A percentile compares a stretch with the other conserved stretches of the same genome.
Evolutionary conservation across 2,888 invertebrate genomes (phyloP).

Genomic region (Apamea epomidion): DNA sequence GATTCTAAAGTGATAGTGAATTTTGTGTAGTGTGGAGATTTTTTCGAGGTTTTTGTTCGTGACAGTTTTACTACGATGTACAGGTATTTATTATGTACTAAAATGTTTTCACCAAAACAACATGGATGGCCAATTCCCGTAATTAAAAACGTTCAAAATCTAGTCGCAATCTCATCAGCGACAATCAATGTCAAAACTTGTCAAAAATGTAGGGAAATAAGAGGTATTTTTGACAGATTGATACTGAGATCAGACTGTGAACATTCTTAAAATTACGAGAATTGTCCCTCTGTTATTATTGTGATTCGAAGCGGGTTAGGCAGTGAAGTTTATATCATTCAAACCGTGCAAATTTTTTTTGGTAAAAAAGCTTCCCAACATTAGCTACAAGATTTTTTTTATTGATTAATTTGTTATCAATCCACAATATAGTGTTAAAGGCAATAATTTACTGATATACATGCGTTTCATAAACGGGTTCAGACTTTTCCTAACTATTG

Average conservation of each 20-base stretch:
- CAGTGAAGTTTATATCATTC: neutral
- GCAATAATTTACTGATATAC: neutral
- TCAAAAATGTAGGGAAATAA: neutral
- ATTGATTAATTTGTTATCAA: neutral
- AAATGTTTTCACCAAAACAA: neutral
- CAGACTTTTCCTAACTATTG: neutral
- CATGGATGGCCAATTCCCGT: neutral
- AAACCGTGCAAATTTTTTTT: neutral
- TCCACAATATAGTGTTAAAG: neutral
- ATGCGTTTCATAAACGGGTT: neutral
- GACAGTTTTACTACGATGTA: conserved; percentile 18
- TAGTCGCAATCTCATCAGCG: neutral
- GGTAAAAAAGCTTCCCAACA: neutral
- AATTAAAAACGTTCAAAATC: neutral
- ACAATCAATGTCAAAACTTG: no score
- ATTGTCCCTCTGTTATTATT: neutral
- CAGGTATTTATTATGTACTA: conserved; percentile 45
- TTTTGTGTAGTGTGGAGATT: conserved; percentile 32
- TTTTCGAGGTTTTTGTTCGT: conserved; percentile 8
- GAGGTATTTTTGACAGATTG: neutral
- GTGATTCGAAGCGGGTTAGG: neutral
- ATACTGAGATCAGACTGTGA: neutral
- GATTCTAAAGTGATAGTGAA: conserved; percentile 11
- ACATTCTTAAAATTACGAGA: neutral
- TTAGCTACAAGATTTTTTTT: neutral